Percentiles rank a stretch among this genome's conserved stretches.
Conservation (phyloP, 2,888 invertebrate species). For the Cynaeus angustus region DNA sequence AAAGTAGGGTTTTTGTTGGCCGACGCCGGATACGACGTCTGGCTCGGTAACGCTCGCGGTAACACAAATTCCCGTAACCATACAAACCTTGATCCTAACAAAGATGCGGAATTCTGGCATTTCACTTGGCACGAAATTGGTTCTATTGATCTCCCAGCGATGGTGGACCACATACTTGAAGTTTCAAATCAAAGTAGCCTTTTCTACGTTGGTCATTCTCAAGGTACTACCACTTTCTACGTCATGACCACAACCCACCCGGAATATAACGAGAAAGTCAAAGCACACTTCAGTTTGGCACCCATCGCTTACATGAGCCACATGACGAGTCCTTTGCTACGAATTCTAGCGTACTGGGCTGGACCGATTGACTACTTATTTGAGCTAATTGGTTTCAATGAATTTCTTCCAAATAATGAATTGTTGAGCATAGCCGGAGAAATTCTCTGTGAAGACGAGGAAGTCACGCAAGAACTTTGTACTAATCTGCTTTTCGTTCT, state of each 20-base stretch:
- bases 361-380: conserved; percentile 26
- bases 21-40: conserved; percentile 64
- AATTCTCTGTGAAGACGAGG: conserved; percentile 26
- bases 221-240: conserved; percentile 81
- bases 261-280: conserved; percentile 79
- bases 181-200: conserved; percentile 76
- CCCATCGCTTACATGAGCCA: conserved; percentile 80
- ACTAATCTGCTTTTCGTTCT: conserved; percentile 58
- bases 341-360: conserved; percentile 10
- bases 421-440: conserved; percentile 67
- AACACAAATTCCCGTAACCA: conserved; percentile 58
- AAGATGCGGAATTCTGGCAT: conserved; percentile 70
- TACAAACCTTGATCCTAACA: conserved; percentile 55
- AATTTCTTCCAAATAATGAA: conserved; percentile 77
- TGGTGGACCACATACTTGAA: conserved; percentile 82
- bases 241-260: conserved; percentile 78
- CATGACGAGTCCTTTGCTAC: conserved; percentile 65
- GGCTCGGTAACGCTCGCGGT: conserved; percentile 62
- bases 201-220: conserved; percentile 79
- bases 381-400: conserved; percentile 67
- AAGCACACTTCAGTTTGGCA: conserved; percentile 79
- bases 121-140: conserved; percentile 90
- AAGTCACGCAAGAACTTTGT: conserved; percentile 54
- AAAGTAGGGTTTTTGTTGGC: too few relatives aligned
- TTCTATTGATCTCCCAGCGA: conserved; percentile 84